These are phyloP conservation scores for Anoncus sp. DNA, from an alignment of 2,888 invertebrate genomes.

Conservation along the genomic window DNA sequence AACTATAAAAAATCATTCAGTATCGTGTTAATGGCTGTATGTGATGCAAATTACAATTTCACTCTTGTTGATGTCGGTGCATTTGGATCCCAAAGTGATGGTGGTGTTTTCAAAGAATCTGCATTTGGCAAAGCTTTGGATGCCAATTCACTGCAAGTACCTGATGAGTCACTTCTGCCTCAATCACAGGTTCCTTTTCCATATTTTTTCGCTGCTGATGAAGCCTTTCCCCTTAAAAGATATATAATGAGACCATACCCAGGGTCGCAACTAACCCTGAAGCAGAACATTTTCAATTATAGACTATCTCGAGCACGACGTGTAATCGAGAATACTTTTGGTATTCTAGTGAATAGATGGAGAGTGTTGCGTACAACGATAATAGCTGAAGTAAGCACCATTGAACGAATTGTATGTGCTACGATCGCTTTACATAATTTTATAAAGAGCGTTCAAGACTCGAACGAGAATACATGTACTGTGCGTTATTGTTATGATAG, in stretches of 20 bases:
- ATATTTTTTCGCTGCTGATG: background rate
- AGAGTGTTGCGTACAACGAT: too few relatives aligned
- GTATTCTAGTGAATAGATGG: background rate
- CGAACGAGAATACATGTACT: too few relatives aligned
- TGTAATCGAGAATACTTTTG: constrained; percentile 6
- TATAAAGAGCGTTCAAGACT: too few relatives aligned
- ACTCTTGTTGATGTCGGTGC: constrained; percentile 5
- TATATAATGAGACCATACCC: background rate
- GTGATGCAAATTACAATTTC: constrained; percentile 26
- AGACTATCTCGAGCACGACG: background rate
- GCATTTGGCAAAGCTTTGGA: background rate
- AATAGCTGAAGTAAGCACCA: too few relatives aligned
- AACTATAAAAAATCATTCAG: constrained; percentile 2
- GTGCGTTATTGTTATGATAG: too few relatives aligned
- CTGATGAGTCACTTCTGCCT: background rate
- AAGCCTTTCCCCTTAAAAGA: constrained; percentile 3
- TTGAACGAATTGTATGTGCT: too few relatives aligned
- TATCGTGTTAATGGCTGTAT: constrained; percentile 32
- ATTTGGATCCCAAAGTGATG: constrained; percentile 8
- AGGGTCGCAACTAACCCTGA: background rate
- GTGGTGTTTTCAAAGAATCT: constrained; percentile 2
- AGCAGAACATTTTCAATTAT: background rate
- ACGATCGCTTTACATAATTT: too few relatives aligned
- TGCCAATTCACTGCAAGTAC: background rate
- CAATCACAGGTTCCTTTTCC: background rate